Evolutionary conservation across 2,113 vertebrate genomes (phyloP).

Genomic region (Pterocles orientalis): DNA sequence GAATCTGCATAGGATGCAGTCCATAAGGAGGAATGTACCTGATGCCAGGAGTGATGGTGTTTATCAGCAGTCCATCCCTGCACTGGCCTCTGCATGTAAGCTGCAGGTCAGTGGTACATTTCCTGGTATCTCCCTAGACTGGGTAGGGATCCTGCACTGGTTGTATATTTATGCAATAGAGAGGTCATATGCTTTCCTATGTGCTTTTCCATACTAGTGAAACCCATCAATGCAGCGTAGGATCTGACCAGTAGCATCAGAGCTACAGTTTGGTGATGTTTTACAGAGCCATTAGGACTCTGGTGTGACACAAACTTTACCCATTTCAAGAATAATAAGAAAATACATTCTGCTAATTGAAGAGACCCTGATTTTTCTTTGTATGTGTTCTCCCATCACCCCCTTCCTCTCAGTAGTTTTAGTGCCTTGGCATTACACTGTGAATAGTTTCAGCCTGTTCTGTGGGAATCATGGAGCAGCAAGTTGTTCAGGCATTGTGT

Average conservation of each 20-base stretch:
- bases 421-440: background rate
- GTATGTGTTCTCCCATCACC: background rate
- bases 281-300: background rate
- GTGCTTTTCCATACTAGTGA: background rate
- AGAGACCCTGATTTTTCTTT: background rate
- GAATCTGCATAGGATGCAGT: background rate
- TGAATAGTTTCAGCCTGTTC: background rate
- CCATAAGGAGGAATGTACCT: accelerated
- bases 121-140: background rate
- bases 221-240: background rate
- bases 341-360: background rate
- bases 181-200: background rate
- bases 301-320: background rate
- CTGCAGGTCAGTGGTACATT: background rate
- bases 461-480: background rate
- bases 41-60: background rate
- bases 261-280: background rate
- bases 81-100: background rate
- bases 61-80: background rate
- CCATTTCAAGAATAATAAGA: background rate
- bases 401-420: background rate
- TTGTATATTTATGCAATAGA: accelerated
- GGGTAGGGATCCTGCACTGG: background rate
- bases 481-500: background rate
- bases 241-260: background rate